Evolutionary conservation across 2,113 vertebrate species (phyloP).

Genomic region (Columba livia): DNA sequence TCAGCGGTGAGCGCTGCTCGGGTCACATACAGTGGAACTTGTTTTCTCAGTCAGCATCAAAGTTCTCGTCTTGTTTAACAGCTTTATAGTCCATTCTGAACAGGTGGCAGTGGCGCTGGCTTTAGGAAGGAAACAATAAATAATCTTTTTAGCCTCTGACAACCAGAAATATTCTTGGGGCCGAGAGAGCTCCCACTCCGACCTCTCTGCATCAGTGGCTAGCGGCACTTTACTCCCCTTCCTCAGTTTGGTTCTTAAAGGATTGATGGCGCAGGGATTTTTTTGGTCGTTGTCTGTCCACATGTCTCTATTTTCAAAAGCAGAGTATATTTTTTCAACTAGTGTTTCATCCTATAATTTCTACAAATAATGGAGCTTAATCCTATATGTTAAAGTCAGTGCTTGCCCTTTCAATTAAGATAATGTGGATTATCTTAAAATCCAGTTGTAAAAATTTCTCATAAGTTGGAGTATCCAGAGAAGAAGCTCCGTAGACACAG

Average conservation of each 20-base stretch:
- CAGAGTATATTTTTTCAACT: neutral
- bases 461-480: neutral
- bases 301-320: neutral
- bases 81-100: slow-evolving; percentile 69
- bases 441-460: neutral
- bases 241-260: neutral
- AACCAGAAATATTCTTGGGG: slow-evolving; percentile 66
- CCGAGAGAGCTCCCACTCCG: slow-evolving; percentile 36
- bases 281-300: neutral
- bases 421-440: neutral
- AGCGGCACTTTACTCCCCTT: neutral
- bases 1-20: neutral
- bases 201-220: neutral
- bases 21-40: slow-evolving; percentile 60
- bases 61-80: slow-evolving; percentile 65
- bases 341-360: neutral
- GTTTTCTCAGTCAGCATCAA: slow-evolving; percentile 55
- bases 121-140: slow-evolving; percentile 68
- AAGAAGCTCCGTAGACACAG: neutral
- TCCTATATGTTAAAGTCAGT: neutral
- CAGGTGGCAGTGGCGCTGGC: slow-evolving; percentile 60
- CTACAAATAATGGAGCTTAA: neutral
- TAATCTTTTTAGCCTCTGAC: slow-evolving; percentile 69
- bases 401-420: neutral
- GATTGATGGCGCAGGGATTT: neutral